Base-by-base conservation (phyloP, 2,888 invertebrate genomes). In the Netelia fuscicornis region DNA sequence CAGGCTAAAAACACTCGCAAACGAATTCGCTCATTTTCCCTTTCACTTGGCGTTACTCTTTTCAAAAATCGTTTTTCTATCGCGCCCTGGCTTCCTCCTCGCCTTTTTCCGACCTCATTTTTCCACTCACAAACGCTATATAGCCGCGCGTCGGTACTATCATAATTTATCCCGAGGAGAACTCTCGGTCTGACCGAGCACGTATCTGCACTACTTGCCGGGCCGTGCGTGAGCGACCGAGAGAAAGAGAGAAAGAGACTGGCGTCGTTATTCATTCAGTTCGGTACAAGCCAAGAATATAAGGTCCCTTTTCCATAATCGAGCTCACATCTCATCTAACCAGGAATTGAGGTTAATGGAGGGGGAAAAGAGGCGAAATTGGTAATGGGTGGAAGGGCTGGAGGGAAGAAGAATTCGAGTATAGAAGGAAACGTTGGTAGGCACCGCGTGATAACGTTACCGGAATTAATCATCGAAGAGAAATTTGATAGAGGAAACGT, bases 141-240 rank as follows among this genome's bases (percentile, higher is more conserved):
- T 48, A 62, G 48, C 11, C 48, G 48, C 9, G 25, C 48, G 25
- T 74, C 42, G n/a, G 48, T 56, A 56, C 23, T 60, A 42, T 60
- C 23, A 76, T 80, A 76, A 83, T 79, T 83, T 80, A 78, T 71
- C 62, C 58, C 42, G 62, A 62, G 64, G 44, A 37, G 30, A 64
- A 64, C 74, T 70, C 56, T 30, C 58, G 37, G 83, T 83, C 79
- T 44, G 79, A 75, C 74, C 79, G 56, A 79, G 83, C 83, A 83
- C 79, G 79, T 83, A 68, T 78, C 62, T 74, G 10, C 62, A 48
- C 83, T 60, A 75, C 75, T 78, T 48, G 44, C 9, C 48, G 17
- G 30, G 48, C 11, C 48, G 48, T 48, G 48, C 48, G 48, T 13
- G 48, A 48, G 48, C 48, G 48, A 48, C 11, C 10, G 48, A 48